These are phyloP conservation scores for Lasioglossum oenotherae DNA, from an alignment of 2,888 invertebrate species.

Conservation along the genomic window DNA sequence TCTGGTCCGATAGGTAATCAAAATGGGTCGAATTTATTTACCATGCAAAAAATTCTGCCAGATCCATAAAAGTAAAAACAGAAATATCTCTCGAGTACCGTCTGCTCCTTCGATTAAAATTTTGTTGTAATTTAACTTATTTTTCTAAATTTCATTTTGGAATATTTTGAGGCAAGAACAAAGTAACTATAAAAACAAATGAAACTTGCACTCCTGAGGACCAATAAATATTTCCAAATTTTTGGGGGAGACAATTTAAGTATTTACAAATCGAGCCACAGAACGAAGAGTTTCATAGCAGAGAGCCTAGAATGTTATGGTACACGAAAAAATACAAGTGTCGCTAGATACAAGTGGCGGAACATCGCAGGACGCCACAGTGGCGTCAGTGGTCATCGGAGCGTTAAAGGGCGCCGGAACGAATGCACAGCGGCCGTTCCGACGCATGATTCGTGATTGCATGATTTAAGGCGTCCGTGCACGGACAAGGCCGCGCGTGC, in stretches of 20 bases:
- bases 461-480: slow-evolving; percentile 58
- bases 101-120: no score
- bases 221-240: no score
- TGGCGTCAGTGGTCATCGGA: background rate
- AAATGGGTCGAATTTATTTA: no score
- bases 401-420: background rate
- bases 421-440: background rate
- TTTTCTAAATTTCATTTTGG: no score
- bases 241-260: background rate
- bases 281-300: background rate
- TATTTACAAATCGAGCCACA: background rate
- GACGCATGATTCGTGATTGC: slow-evolving; percentile 1
- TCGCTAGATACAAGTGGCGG: background rate
- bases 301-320: background rate
- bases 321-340: background rate
- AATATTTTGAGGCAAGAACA: no score
- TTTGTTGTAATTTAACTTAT: no score
- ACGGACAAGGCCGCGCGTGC: slow-evolving; percentile 45
- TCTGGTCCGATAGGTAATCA: no score
- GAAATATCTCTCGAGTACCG: no score
- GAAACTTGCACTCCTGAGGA: no score
- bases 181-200: no score
- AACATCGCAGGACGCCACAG: background rate
- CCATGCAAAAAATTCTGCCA: background rate
- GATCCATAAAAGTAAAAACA: no score